These are phyloP conservation scores for Rhabdomys dilectus DNA, from an alignment of 2,113 vertebrate genomes.

Conservation along the genomic window DNA sequence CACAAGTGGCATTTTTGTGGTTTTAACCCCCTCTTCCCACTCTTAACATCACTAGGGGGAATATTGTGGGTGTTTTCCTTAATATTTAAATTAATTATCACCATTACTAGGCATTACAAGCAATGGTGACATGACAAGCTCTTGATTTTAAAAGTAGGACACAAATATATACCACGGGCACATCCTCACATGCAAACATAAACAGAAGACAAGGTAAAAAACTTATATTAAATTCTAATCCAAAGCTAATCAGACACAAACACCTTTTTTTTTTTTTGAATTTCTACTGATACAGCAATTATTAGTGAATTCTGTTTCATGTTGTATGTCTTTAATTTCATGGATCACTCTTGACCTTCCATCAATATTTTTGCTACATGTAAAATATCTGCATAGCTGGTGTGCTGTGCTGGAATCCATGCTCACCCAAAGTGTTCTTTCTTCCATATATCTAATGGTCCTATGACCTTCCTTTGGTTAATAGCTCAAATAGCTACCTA, in stretches of 20 bases:
- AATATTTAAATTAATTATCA: too few species aligned
- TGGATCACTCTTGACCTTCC: neutral
- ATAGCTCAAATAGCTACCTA: neutral
- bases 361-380: neutral
- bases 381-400: neutral
- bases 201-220: neutral
- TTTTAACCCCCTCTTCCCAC: neutral
- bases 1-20: neutral
- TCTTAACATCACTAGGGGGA: too few species aligned
- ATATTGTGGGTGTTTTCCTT: too few species aligned
- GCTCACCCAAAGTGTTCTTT: neutral
- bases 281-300: neutral
- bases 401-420: fast-evolving
- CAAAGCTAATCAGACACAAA: neutral
- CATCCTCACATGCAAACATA: neutral
- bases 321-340: neutral
- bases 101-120: neutral
- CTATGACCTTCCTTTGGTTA: neutral
- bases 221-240: neutral
- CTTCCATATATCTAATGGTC: neutral
- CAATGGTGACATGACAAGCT: neutral
- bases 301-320: neutral
- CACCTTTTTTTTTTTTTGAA: neutral
- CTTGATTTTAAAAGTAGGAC: neutral
- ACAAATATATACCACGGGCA: neutral